Percentiles rank a stretch among this genome's conserved stretches.
These are phyloP conservation scores for Paedocypris micromegethes DNA, from an alignment of 2,797 vertebrate genomes.

Conservation along the genomic window DNA sequence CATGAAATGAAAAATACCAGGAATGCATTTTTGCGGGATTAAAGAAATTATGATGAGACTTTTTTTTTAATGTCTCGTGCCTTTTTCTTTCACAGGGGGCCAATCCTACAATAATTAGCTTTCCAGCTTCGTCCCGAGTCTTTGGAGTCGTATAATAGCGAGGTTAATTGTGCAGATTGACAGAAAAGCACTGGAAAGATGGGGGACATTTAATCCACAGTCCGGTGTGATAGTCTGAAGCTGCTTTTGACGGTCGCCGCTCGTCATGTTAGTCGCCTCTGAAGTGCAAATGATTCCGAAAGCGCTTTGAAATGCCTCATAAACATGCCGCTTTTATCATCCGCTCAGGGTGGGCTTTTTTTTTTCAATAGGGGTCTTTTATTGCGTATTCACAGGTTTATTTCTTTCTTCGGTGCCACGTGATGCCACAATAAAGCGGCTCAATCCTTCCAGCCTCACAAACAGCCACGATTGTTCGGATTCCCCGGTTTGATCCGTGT, in stretches of 20 bases:
- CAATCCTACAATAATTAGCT: constrained; percentile 36
- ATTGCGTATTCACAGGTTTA: constrained; percentile 19
- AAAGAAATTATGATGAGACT: constrained; percentile 16
- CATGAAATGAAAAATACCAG: constrained; percentile 10
- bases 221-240: constrained; percentile 13
- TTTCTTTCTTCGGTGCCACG: not conserved
- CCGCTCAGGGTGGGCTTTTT: constrained; percentile 7
- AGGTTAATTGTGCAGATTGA: constrained; percentile 28
- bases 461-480: too few relatives aligned
- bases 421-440: too few relatives aligned
- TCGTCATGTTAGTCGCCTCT: constrained; percentile 30
- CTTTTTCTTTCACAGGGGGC: not conserved
- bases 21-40: constrained; percentile 19
- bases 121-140: constrained; percentile 30
- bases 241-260: constrained; percentile 23
- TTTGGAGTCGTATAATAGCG: constrained; percentile 20
- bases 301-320: constrained; percentile 29
- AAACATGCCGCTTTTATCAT: constrained; percentile 36
- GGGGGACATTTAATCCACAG: constrained; percentile 12
- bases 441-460: too few relatives aligned
- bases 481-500: too few relatives aligned
- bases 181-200: constrained; percentile 7
- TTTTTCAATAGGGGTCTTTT: not conserved
- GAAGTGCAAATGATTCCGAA: constrained; percentile 35
- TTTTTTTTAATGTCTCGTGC: not conserved